Percentiles rank a stretch among this genome's conserved stretches.
Evolutionary conservation across 2,888 invertebrate species (phyloP).

Genomic region (Drosophila merina): DNA sequence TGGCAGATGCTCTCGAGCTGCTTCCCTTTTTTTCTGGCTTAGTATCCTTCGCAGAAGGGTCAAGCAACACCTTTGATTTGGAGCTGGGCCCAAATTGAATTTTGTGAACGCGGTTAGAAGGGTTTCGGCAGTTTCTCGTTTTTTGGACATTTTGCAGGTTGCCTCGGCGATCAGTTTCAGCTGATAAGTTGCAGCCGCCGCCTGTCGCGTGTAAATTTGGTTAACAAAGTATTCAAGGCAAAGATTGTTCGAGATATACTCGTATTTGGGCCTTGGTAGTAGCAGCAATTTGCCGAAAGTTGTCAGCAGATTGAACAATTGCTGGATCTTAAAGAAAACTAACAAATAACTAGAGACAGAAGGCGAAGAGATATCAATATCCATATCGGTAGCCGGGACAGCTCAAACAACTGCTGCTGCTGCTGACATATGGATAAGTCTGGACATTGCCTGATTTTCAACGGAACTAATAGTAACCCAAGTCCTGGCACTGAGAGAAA

Average conservation of each 20-base stretch:
- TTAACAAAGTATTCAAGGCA: conserved; percentile 36
- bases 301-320: conserved; percentile 34
- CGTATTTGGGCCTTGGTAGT: not conserved
- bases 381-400: conserved; percentile 61
- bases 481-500: conserved; percentile 9
- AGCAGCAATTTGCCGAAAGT: conserved; percentile 30
- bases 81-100: conserved; percentile 68
- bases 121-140: conserved; percentile 19
- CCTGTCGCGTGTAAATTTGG: conserved; percentile 41
- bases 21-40: conserved; percentile 29
- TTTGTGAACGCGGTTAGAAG: conserved; percentile 49
- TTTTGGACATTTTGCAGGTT: conserved; percentile 45
- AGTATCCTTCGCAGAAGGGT: conserved; percentile 68
- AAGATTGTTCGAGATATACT: conserved; percentile 21
- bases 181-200: conserved; percentile 49
- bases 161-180: conserved; percentile 30
- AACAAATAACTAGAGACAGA: conserved; percentile 40
- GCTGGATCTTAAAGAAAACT: conserved; percentile 40
- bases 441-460: conserved; percentile 47
- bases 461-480: conserved; percentile 51
- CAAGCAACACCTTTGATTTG: conserved; percentile 81
- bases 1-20: conserved; percentile 76
- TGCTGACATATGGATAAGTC: conserved; percentile 59
- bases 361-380: conserved; percentile 55
- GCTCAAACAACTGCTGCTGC: conserved; percentile 65